Base-by-base conservation (phyloP, 2,888 invertebrate genomes). In the Drosophila kambysellisi region DNA sequence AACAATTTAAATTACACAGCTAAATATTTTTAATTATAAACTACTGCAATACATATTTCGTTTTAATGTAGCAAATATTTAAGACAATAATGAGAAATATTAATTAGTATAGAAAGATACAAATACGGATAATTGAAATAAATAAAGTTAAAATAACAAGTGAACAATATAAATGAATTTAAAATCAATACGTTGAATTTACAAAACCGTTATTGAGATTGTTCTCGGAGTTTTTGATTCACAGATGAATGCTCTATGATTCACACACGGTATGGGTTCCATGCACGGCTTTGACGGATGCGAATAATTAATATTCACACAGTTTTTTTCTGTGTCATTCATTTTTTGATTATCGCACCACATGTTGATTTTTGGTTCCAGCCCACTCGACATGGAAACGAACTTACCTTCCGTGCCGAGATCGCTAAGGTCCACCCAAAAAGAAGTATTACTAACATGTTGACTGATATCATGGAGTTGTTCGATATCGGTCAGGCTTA, bases 341-440 rank as follows among this genome's bases (percentile, higher is more conserved):
- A 7, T 4, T 46, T 25, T 4, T 9, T 9, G 2, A 30, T 60
- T 17, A 0, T 46, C 9, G 11, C 70, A 70, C 76, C 76, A 76
- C 7, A 43, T 9, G 7, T 50, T 2, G 29, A 56, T 70, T 4
- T 1, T 29, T 1, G 59, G 25, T n/a, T 15, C 5, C 3, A 4
- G 0, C 2, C 80, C 76, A 15, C 9, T 76, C 7, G 64, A 58
- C 20, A 70, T 70, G 46, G 80, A 76, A 9, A 48, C 39, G 4
- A 29, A 70, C 0, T 59, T 5, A 0, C 61, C 70, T 4, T 53
- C 8, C 4, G 41, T 9, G 17, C 37, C 20, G 9, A 80, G 62
- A 53, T 67, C 52, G 29, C 15, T 70, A 5, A 80, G 58, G 57
- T 76, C 70, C 12, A 46, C 6, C 80, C 76, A 77, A 50, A 25